A percentile compares a stretch with the other conserved stretches of the same genome.
These are phyloP conservation scores for Acrocera orbiculus DNA, from an alignment of 2,888 invertebrate species.

Conservation along the genomic window DNA sequence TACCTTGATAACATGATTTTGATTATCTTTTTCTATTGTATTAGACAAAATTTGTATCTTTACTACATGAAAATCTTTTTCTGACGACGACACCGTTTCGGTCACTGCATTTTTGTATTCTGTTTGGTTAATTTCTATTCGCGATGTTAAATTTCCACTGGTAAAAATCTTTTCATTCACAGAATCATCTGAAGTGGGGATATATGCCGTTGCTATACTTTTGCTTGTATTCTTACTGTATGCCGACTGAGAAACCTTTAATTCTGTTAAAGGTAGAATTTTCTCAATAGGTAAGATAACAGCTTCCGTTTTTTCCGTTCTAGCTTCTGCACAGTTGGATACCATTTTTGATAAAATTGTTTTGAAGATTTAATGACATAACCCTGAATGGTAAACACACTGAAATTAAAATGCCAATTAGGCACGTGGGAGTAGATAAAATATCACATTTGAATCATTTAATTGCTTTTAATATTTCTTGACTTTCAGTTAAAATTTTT, in stretches of 20 bases:
- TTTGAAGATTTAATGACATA: no score
- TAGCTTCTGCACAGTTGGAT: background rate
- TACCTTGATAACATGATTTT: no score
- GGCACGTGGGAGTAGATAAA: no score
- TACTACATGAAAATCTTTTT: constrained; percentile 22
- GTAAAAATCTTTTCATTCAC: constrained; percentile 1
- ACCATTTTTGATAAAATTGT: no score
- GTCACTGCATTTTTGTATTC: constrained; percentile 25
- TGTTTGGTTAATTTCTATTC: constrained; percentile 13
- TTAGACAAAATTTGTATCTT: constrained; percentile 29
- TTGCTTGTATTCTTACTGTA: constrained; percentile 5
- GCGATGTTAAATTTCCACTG: constrained; percentile 9
- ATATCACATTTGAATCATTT: no score
- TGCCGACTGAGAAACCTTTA: constrained; percentile 1
- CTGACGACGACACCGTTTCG: constrained; percentile 18
- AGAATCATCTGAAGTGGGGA: constrained; percentile 8
- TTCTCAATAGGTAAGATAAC: constrained; percentile 1
- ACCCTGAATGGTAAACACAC: no score
- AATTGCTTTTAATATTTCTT: no score
- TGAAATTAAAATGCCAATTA: no score
- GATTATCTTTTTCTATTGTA: no score
- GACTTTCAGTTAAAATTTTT: no score
- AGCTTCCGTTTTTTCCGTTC: constrained; percentile 3
- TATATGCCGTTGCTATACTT: constrained; percentile 11
- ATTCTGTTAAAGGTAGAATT: constrained; percentile 2